Conservation (phyloP, 2,113 vertebrate genomes). For the Rhizomys pruinosus region DNA sequence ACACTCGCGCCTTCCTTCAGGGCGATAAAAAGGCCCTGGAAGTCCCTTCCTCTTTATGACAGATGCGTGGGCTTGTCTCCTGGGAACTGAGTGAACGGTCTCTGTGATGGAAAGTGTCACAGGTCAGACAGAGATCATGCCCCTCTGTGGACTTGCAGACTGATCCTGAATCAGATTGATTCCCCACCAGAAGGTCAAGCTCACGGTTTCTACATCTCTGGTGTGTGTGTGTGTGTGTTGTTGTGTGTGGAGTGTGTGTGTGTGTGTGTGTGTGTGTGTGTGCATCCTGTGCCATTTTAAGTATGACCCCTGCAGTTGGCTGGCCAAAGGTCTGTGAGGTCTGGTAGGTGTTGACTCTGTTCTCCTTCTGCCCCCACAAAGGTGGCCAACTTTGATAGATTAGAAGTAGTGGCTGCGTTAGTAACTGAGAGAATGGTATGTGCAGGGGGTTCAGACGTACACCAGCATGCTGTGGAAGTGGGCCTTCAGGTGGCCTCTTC, state of each 20-base stretch:
- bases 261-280: background rate
- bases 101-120: slow-evolving; percentile 41
- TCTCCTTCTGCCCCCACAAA: no score
- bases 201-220: background rate
- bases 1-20: slow-evolving; percentile 22
- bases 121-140: background rate
- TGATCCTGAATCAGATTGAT: background rate
- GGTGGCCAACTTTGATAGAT: background rate
- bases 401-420: background rate
- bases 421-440: background rate
- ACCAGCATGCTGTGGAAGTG: background rate
- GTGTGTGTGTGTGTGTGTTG: background rate
- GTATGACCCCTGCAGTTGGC: background rate
- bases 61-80: slow-evolving; percentile 53
- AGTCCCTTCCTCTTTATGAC: slow-evolving; percentile 51
- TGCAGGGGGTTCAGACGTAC: background rate
- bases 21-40: slow-evolving; percentile 36
- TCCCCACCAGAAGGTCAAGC: background rate
- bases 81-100: slow-evolving; percentile 14
- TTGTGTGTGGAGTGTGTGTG: no score
- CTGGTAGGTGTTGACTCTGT: background rate
- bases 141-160: background rate
- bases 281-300: background rate
- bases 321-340: background rate
- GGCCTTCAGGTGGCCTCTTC: background rate